Conservation (phyloP, 2,797 vertebrate genomes). For the Sebastes iracundus region DNA sequence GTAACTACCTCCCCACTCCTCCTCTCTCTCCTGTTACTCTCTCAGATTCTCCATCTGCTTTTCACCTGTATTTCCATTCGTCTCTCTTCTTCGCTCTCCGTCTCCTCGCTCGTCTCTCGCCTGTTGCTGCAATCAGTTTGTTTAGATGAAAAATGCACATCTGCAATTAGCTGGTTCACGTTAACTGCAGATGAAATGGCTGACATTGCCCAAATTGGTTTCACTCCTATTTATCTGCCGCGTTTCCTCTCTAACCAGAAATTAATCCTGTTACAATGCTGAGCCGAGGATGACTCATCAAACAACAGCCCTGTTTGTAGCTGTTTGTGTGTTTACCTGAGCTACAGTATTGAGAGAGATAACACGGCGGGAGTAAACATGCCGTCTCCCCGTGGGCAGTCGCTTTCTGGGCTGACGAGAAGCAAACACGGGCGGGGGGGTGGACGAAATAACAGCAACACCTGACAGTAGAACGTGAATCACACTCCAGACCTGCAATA, state of each 20-base stretch:
- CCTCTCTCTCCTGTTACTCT: neutral
- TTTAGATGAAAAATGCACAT: slow-evolving; percentile 37
- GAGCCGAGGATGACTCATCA: slow-evolving; percentile 36
- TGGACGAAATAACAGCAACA: slow-evolving; percentile 21
- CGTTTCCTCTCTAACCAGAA: slow-evolving; percentile 11
- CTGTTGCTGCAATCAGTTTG: slow-evolving; percentile 16
- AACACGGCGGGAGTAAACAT: slow-evolving; percentile 13
- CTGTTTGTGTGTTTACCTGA: slow-evolving; percentile 25
- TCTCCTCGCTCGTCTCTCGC: neutral
- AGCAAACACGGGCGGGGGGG: neutral
- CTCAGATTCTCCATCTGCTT: neutral
- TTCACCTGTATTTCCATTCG: neutral
- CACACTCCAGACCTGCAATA: neutral
- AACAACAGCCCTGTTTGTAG: slow-evolving; percentile 19
- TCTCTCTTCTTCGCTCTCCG: neutral
- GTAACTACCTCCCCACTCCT: neutral
- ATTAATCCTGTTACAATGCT: neutral
- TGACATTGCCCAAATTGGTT: slow-evolving; percentile 34
- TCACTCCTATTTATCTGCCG: neutral
- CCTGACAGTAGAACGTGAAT: neutral
- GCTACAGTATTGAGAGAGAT: neutral
- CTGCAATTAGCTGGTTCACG: slow-evolving; percentile 39
- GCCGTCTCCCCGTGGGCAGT: neutral
- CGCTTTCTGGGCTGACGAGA: neutral
- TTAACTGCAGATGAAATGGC: slow-evolving; percentile 34